Evolutionary conservation across 2,113 vertebrate species (phyloP), one percentile per base, ranked within the genome.

Genomic region (Chloropsis hardwickii): DNA sequence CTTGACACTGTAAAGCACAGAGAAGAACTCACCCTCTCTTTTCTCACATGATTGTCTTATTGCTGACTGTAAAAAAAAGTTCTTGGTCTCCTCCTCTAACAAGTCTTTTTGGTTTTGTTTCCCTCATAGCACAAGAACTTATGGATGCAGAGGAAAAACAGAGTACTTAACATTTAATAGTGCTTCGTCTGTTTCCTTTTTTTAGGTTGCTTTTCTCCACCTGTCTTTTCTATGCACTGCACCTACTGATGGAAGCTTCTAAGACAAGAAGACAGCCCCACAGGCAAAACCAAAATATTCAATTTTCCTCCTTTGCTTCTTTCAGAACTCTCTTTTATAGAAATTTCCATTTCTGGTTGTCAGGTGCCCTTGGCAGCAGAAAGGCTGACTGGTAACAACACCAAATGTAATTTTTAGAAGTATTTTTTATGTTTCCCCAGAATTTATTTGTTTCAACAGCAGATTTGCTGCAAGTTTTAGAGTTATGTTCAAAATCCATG

Each of bases 401-500:
- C 4, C 4, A 92, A 83, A 88, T 13, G 12, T 9, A 31, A 81
- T 64, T 91, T 88, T 23, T 2, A 15, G 19, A 73, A 88, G 47
- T 10, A 42, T 53, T 80, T 83, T 91, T 88, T 69, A 42, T 50
- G 77, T 76, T 95, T 96, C 40, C 66, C 53, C 42, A 5, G 29
- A 66, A 90, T 74, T 45, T 79, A 88, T 90, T 94, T 81, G 29
- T 94, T 97, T 89, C 62, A 81, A 72, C 44, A 76, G 51, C 33
- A 60, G 27, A 91, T 90, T 90, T 81, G 76, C n/a, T 51, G 25
- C 0, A 1, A 62, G 42, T 91, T 89, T 91, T 47, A 79, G 64
- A 95, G 28, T 86, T 84, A 70, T 58, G 35, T 64, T 96, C 53
- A 86, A 92, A 92, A 94, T 88, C 91, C 90, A 39, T 21, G 50